Conservation (phyloP, 1,140 invertebrate genomes). For the Ridgeia piscesae region DNA sequence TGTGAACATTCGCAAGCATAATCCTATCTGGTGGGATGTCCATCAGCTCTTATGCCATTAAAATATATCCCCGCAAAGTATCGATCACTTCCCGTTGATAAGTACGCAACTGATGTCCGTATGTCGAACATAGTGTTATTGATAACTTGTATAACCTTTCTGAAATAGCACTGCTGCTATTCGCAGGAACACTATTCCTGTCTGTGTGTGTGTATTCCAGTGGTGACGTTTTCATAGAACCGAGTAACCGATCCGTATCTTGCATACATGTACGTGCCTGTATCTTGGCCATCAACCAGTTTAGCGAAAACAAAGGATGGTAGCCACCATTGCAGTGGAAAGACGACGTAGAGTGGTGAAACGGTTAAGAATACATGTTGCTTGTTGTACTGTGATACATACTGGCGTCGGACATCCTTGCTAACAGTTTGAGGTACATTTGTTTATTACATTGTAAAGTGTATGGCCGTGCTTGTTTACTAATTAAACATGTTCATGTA, state of each 20-base stretch:
- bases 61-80: not conserved
- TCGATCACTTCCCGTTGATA: not conserved
- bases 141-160: too few relatives aligned
- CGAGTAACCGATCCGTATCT: not conserved
- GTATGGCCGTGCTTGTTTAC: too few relatives aligned
- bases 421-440: too few relatives aligned
- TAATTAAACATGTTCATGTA: too few relatives aligned
- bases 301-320: not conserved
- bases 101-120: not conserved
- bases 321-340: not conserved
- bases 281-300: not conserved
- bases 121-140: not conserved
- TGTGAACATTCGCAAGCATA: not conserved
- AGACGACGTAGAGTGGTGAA: not conserved
- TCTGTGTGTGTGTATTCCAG: too few relatives aligned
- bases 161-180: too few relatives aligned
- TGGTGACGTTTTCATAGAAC: not conserved
- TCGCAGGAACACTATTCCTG: too few relatives aligned
- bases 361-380: too few relatives aligned
- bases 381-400: too few relatives aligned
- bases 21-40: not conserved
- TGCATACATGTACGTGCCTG: not conserved
- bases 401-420: too few relatives aligned
- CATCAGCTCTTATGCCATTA: not conserved
- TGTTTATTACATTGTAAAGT: too few relatives aligned